Conservation (phyloP, 1,140 invertebrate species). For the Thalassaphorura encarpata region DNA sequence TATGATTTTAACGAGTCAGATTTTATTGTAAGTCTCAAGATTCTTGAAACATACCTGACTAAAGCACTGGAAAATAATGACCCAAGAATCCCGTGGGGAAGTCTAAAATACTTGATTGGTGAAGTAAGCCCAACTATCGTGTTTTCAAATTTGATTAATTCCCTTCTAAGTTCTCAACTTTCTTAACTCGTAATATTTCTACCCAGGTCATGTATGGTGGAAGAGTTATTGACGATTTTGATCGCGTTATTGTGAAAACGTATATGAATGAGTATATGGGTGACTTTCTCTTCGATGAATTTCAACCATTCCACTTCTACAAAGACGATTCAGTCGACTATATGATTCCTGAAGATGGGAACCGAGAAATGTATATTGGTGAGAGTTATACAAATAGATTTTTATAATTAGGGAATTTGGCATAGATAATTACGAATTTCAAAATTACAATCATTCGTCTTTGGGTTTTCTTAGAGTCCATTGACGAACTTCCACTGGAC, state of each 20-base stretch:
- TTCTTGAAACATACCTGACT: too few species aligned
- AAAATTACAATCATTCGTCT: not conserved
- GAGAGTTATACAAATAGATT: slow-evolving; percentile 22
- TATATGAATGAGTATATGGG: slow-evolving; percentile 92
- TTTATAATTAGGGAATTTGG: not conserved
- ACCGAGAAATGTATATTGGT: slow-evolving; percentile 60
- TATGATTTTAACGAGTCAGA: too few species aligned
- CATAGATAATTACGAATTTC: not conserved
- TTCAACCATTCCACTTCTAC: slow-evolving; percentile 82
- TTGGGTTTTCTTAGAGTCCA: slow-evolving; percentile 41
- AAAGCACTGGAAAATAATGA: too few species aligned
- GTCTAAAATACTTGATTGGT: too few species aligned
- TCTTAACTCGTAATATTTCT: too few species aligned
- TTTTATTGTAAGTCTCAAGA: too few species aligned
- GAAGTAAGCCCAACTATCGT: too few species aligned
- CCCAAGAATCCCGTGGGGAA: too few species aligned
- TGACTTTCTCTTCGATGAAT: slow-evolving; percentile 80
- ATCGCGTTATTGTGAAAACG: slow-evolving; percentile 67
- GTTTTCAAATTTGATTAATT: too few species aligned
- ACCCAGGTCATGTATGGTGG: slow-evolving; percentile 82
- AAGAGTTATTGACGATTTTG: slow-evolving; percentile 77
- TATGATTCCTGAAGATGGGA: slow-evolving; percentile 57
- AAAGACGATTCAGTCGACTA: slow-evolving; percentile 63
- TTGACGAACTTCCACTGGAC: slow-evolving; percentile 58
- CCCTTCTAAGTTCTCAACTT: too few species aligned